phyloP scores from a whole-genome alignment of 2,888 invertebrate genomes.

The Danaus chrysippus region DNA sequence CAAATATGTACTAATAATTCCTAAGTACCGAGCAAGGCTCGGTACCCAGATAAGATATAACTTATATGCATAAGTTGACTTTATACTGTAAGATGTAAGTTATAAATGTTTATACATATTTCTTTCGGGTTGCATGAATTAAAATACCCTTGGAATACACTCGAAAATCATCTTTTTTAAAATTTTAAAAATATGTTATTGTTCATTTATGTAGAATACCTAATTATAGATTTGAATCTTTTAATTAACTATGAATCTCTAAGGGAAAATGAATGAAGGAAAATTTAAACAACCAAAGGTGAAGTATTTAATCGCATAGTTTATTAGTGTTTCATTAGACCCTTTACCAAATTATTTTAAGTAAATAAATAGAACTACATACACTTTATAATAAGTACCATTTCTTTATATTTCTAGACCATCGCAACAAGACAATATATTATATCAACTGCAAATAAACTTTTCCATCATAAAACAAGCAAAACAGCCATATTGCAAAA shows the following conservation, averaged over 20 bases:
- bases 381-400: constrained; percentile 75
- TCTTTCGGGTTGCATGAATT: no score
- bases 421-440: constrained; percentile 55
- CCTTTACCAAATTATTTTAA: constrained; percentile 79
- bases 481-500: constrained; percentile 68
- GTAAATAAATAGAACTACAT: constrained; percentile 78
- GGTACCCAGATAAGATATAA: no score
- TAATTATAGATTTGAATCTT: neutral
- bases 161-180: no score
- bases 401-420: constrained; percentile 58
- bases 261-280: neutral
- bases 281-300: constrained; percentile 38
- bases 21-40: no score
- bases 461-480: constrained; percentile 63
- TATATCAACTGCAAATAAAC: constrained; percentile 68
- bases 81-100: no score
- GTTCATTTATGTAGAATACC: no score
- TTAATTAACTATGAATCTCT: neutral
- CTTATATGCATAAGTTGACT: no score
- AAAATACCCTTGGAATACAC: no score
- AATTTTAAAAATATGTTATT: no score
- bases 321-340: constrained; percentile 78
- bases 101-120: no score
- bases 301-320: constrained; percentile 61
- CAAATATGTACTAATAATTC: no score